Conservation (phyloP, 1,140 invertebrate genomes). For the Solenopsis invicta region DNA sequence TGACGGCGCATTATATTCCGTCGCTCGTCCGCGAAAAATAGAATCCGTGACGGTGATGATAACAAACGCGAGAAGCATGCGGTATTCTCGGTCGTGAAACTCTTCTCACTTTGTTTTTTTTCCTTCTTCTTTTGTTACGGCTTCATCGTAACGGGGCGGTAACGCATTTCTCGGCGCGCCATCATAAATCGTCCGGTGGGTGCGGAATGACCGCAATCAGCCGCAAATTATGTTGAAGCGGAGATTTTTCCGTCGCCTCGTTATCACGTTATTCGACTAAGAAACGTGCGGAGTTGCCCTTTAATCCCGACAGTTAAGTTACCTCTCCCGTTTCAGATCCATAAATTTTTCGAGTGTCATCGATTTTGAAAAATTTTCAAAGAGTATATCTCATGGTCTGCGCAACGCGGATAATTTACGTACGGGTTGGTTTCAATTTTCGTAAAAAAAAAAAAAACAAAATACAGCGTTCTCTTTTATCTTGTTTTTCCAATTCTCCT, state of each 20-base stretch:
- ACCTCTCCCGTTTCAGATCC: not conserved
- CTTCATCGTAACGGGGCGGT: not conserved
- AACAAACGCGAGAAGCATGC: constrained; percentile 26
- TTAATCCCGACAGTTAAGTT: constrained; percentile 8
- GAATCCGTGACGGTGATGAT: constrained; percentile 12
- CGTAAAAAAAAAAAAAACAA: not conserved
- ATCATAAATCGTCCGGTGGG: constrained; percentile 11
- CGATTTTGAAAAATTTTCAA: not conserved
- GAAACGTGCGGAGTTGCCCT: not conserved
- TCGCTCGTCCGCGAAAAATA: constrained; percentile 40
- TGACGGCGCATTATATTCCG: constrained; percentile 39
- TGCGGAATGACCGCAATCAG: not conserved
- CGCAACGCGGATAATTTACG: not conserved
- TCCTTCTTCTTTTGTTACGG: not conserved
- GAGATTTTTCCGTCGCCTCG: not conserved
- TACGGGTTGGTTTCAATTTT: not conserved
- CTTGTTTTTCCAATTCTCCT: not conserved
- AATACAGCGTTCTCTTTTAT: not conserved
- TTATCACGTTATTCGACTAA: not conserved
- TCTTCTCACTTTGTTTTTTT: not conserved
- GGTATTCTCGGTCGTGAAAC: constrained; percentile 6
- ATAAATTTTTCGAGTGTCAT: not conserved
- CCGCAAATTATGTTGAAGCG: constrained; percentile 7
- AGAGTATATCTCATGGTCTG: not conserved
- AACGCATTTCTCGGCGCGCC: not conserved